A percentile compares a stretch with the other conserved stretches of the same genome.
Evolutionary conservation across 1,140 invertebrate genomes (phyloP).

Genomic region (Meloidogyne floridensis): DNA sequence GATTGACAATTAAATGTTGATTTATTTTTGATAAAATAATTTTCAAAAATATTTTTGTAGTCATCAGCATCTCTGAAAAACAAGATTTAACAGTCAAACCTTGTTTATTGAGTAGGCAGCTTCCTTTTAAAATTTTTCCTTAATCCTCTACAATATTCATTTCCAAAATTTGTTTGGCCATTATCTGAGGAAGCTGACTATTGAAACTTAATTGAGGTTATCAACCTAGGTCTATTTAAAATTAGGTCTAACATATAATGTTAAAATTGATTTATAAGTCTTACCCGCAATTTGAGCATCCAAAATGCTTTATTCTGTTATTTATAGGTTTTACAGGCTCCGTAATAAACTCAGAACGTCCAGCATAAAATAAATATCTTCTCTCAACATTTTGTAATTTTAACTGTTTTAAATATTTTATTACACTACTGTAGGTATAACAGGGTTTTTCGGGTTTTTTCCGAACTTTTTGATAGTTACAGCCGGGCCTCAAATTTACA

Average conservation of each 20-base stretch:
- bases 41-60: not conserved
- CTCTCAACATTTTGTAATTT: slow-evolving; percentile 53
- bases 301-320: slow-evolving; percentile 62
- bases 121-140: too few relatives aligned
- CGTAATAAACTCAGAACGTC: slow-evolving; percentile 56
- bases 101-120: too few relatives aligned
- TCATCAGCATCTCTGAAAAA: not conserved
- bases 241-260: not conserved
- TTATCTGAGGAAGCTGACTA: too few relatives aligned
- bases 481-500: too few relatives aligned
- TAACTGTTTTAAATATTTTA: slow-evolving; percentile 39
- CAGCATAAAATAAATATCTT: slow-evolving; percentile 58
- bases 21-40: not conserved
- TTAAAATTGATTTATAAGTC: not conserved
- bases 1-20: not conserved
- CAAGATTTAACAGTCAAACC: too few relatives aligned
- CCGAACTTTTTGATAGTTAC: too few relatives aligned
- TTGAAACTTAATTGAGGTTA: too few relatives aligned
- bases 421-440: too few relatives aligned
- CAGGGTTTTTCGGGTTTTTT: too few relatives aligned
- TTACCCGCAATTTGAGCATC: slow-evolving; percentile 51
- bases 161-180: too few relatives aligned
- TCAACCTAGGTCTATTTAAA: too few relatives aligned
- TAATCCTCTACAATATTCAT: too few relatives aligned
- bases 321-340: slow-evolving; percentile 56